These are phyloP conservation scores for Pherbina coryleti DNA, from an alignment of 2,888 invertebrate species.

Conservation along the genomic window DNA sequence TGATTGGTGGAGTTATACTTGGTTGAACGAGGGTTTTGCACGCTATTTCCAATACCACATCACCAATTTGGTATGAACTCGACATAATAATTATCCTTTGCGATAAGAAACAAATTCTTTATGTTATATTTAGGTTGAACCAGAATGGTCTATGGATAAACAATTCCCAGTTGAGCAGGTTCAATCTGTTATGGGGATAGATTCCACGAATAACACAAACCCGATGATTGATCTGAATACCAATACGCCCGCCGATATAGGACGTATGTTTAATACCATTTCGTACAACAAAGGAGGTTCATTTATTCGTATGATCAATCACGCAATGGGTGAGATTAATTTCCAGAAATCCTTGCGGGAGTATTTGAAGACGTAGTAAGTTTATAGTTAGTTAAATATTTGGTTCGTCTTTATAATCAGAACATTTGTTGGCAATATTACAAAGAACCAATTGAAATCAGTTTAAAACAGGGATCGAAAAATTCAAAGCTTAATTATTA, in stretches of 20 bases:
- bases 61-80: conserved; percentile 59
- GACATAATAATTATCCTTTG: neutral
- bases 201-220: conserved; percentile 73
- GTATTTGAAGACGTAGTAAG: conserved; percentile 71
- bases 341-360: conserved; percentile 72
- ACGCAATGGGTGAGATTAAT: conserved; percentile 72
- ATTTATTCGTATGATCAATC: conserved; percentile 78
- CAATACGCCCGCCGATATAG: conserved; percentile 73
- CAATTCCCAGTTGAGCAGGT: conserved; percentile 81
- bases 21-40: conserved; percentile 78
- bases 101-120: neutral
- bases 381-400: no score
- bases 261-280: conserved; percentile 76
- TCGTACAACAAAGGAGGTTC: conserved; percentile 79
- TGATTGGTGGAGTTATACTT: conserved; percentile 74
- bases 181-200: conserved; percentile 75
- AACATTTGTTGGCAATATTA: no score
- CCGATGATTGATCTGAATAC: conserved; percentile 74
- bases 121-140: conserved; percentile 71
- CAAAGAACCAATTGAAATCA: no score
- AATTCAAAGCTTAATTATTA: no score
- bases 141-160: conserved; percentile 75
- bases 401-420: no score
- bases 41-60: conserved; percentile 81
- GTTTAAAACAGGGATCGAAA: no score